Percentiles rank a stretch among this genome's conserved stretches.
phyloP scores from a whole-genome alignment of 2,113 vertebrate species.

The Anas platyrhynchos region DNA sequence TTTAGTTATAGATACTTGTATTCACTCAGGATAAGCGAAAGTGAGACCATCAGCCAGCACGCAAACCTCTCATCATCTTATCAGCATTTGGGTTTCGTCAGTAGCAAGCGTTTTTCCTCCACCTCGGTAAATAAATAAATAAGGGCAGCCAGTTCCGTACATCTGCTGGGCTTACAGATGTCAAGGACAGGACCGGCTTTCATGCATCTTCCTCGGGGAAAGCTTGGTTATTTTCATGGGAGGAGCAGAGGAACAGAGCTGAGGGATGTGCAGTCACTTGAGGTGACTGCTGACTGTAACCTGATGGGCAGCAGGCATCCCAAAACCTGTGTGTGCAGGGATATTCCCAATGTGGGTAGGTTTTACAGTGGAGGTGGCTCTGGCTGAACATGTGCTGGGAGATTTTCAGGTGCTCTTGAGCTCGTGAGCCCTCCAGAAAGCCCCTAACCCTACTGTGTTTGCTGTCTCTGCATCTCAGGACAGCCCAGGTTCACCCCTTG shows the following conservation, averaged over 20 bases:
- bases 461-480: too few species aligned
- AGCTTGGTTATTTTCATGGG: neutral
- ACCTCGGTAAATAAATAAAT: conserved; percentile 18
- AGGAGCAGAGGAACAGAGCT: neutral
- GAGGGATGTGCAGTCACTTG: rapidly evolving
- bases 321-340: neutral
- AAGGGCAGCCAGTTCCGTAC: neutral
- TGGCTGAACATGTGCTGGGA: too few species aligned
- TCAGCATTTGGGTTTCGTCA: conserved; percentile 23
- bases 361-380: too few species aligned
- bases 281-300: neutral
- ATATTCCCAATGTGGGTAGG: rapidly evolving
- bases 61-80: conserved; percentile 64
- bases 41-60: conserved; percentile 54
- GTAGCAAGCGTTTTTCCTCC: conserved; percentile 9
- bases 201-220: neutral
- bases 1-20: conserved; percentile 61
- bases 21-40: conserved; percentile 45
- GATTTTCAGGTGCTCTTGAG: too few species aligned
- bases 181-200: neutral
- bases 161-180: neutral
- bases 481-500: too few species aligned
- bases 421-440: too few species aligned
- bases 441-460: too few species aligned
- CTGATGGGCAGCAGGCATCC: neutral